These are phyloP conservation scores for Corythoichthys haematopterus DNA, from an alignment of 2,113 vertebrate species.

Conservation along the genomic window DNA sequence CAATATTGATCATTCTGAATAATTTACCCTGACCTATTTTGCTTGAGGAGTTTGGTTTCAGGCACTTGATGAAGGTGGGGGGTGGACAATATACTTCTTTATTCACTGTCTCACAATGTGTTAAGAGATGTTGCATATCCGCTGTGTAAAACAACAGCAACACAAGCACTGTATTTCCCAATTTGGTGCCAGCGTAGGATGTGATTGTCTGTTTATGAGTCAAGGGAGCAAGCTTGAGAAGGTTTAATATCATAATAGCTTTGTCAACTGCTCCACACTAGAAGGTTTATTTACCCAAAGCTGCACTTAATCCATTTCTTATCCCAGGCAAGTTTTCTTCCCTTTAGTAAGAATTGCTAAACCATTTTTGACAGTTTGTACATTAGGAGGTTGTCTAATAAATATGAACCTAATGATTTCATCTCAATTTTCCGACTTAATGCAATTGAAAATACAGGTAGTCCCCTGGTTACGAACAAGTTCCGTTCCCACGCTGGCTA, in stretches of 20 bases:
- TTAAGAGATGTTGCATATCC: background rate
- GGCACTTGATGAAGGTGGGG: background rate
- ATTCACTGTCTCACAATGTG: conserved; percentile 23
- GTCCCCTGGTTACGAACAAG: no score
- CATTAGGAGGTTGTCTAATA: background rate
- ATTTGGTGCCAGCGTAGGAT: background rate
- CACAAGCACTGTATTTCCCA: background rate
- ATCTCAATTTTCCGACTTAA: no score
- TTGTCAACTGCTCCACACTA: background rate
- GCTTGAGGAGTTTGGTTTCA: conserved; percentile 1
- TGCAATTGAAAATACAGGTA: no score
- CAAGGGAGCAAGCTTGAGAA: background rate
- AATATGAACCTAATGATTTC: no score
- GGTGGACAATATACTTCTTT: background rate
- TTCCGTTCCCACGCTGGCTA: no score
- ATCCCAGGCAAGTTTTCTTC: background rate
- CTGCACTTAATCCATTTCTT: background rate
- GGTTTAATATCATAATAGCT: background rate
- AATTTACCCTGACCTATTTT: background rate
- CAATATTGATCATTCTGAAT: conserved; percentile 8
- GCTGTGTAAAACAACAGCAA: background rate
- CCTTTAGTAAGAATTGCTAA: background rate
- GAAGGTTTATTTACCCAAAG: background rate
- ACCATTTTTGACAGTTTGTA: background rate
- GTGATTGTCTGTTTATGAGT: background rate